Evolutionary conservation across 2,888 invertebrate genomes (phyloP), one percentile per base, ranked within the genome.

Genomic region (Diplazon laetatorius): DNA sequence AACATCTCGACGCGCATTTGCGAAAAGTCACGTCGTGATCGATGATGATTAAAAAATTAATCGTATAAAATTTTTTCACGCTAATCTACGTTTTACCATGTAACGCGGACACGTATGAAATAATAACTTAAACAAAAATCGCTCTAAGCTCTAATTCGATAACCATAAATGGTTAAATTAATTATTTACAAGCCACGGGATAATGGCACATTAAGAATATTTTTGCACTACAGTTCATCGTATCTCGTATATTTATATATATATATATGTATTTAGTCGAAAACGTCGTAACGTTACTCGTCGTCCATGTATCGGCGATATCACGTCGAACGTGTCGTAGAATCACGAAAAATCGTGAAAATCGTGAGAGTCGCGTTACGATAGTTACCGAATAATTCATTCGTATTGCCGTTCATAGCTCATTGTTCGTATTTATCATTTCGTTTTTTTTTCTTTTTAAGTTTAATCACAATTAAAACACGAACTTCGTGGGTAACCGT

Each of bases 161-260:
- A 70, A 63, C 60, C 66, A 44, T 65, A 57, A n/a, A 12, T 25
- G n/a, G 44, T 78, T 30, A 46, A 5, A 65, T 76, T 83, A 83
- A 83, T 85, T 90, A 90, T 91, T 87, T 90, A 90, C 90, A 91
- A 88, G 90, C 90, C 90, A 90, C 87, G 79, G n/a, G 81, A 80
- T 74, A 87, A 90, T 91, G 90, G 90, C 90, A 91, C 90, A 84
- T 89, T 89, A 90, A 88, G 89, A 89, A 88, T 89, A 89, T 86
- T 83, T 89, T 90, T 89, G 87, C 88, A 88, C 87, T 88, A 89
- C 86, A 83, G 81, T 86, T 85, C 84, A 82, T 83, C 80, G 82
- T 82, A 46, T 80, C 76, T 72, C 52, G 50, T 66, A 37, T 70
- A 37, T 69, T 46, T 75, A 69, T 35, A 10, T 30, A 76, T 52